Evolutionary conservation across 2,888 invertebrate genomes (phyloP), one percentile per base, ranked within the genome.

Genomic region (Patella ulyssiponensis): DNA sequence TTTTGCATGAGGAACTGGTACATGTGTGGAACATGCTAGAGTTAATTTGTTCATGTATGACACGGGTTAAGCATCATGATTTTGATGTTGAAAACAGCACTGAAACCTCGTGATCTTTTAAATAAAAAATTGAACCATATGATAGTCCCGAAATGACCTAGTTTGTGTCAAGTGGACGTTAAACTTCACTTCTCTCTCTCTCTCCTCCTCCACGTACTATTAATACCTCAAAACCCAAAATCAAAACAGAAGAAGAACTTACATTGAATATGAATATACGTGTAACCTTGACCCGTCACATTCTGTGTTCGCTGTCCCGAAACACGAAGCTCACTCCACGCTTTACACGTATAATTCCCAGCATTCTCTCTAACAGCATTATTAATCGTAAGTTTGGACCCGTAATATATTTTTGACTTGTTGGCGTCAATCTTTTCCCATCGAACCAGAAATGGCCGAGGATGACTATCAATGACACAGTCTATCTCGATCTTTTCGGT

Each of bases 311-410:
- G 54, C 58, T 80, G 77, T 0, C 86, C 86, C 0, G 88, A 87
- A 3, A 87, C 84, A 44, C 82, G 78, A 20, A 87, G 76, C 51
- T 81, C 79, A 79, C 83, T 87, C 70, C 76, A 79, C 1, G 87
- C 86, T 11, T 83, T 84, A 79, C 88, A 88, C 0, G 87, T 82
- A 78, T 87, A 88, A 74, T 87, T 87, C 9, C 88, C 88, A 15
- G 83, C 83, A 23, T 83, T 82, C n/a, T 74, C 74, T 9, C 83
- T 76, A 71, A 77, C 79, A 53, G 82, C 74, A 12, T 82, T 78
- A 12, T 77, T 72, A 54, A 86, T 81, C 1, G 74, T 76, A 73
- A 86, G 83, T 58, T 78, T 81, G 52, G 79, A 78, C 69, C 84
- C 81, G 33, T 78, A 76, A 33, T 80, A 75, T 27, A 79, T 77